Evolutionary conservation across 2,113 vertebrate species (phyloP).

Genomic region (Salvelinus sp.): DNA sequence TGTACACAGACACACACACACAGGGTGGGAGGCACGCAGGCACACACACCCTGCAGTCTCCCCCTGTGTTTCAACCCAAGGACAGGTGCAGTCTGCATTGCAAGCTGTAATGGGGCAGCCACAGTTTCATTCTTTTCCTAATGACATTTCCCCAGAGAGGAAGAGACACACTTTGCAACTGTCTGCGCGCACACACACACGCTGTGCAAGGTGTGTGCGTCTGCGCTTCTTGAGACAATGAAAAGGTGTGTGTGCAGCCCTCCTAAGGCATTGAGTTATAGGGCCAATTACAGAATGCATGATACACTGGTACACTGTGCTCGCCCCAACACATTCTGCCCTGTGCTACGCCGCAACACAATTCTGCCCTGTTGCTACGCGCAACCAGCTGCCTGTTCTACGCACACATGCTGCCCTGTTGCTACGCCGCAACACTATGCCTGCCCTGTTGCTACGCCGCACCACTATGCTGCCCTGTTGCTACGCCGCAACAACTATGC

Average conservation of each 20-base stretch:
- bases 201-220: neutral
- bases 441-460: too few species aligned
- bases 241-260: slow-evolving; percentile 1
- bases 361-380: too few species aligned
- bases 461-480: too few species aligned
- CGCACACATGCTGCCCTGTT: too few species aligned
- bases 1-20: neutral
- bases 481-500: too few species aligned
- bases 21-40: neutral
- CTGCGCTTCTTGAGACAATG: neutral
- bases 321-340: too few species aligned
- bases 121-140: slow-evolving; percentile 14
- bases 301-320: slow-evolving; percentile 47
- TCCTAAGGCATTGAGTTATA: slow-evolving; percentile 12
- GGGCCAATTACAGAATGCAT: slow-evolving; percentile 48
- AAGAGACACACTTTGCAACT: neutral
- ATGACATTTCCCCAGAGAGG: slow-evolving; percentile 12
- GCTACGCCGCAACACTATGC: too few species aligned
- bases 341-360: slow-evolving; percentile 49
- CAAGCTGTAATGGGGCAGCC: neutral
- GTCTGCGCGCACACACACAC: neutral
- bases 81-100: slow-evolving; percentile 15
- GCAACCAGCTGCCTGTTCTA: too few species aligned
- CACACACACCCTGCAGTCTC: neutral
- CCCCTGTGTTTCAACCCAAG: slow-evolving; percentile 12